These are phyloP conservation scores for Epinephelus awoara DNA, from an alignment of 2,797 vertebrate genomes.

Conservation along the genomic window DNA sequence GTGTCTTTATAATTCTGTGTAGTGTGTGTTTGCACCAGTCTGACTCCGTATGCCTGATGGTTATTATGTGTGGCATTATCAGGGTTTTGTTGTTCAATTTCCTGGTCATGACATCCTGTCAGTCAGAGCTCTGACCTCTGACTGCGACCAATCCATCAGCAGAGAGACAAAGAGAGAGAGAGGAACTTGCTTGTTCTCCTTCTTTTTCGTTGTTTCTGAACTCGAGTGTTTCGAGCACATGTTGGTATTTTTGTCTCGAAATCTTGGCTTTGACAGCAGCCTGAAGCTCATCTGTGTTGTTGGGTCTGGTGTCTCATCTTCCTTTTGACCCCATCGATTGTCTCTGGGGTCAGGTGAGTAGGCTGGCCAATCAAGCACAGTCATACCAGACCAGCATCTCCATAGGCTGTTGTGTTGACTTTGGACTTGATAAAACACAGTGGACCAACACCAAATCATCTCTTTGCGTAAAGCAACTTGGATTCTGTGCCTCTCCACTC, in stretches of 20 bases:
- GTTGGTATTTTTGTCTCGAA: not conserved
- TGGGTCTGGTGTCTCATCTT: no score
- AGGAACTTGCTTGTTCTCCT: not conserved
- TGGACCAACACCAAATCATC: no score
- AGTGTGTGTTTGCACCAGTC: not conserved
- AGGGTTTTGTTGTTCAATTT: conserved; percentile 65
- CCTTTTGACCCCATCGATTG: no score
- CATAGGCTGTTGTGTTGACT: no score
- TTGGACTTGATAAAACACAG: no score
- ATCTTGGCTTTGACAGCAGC: no score
- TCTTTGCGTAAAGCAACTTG: no score
- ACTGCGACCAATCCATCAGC: not conserved
- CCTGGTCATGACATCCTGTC: conserved; percentile 62
- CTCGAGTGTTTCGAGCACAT: not conserved
- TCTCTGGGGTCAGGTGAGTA: no score
- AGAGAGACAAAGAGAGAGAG: not conserved
- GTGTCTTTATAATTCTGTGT: not conserved
- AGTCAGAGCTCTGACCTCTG: conserved; percentile 37
- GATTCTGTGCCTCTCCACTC: no score
- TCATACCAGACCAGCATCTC: no score
- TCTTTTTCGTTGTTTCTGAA: not conserved
- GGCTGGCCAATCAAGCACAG: no score
- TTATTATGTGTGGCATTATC: conserved; percentile 16
- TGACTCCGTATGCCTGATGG: not conserved
- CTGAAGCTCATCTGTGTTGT: no score